Conservation (phyloP, 2,113 vertebrate genomes). For the Ploceus nigricollis region DNA sequence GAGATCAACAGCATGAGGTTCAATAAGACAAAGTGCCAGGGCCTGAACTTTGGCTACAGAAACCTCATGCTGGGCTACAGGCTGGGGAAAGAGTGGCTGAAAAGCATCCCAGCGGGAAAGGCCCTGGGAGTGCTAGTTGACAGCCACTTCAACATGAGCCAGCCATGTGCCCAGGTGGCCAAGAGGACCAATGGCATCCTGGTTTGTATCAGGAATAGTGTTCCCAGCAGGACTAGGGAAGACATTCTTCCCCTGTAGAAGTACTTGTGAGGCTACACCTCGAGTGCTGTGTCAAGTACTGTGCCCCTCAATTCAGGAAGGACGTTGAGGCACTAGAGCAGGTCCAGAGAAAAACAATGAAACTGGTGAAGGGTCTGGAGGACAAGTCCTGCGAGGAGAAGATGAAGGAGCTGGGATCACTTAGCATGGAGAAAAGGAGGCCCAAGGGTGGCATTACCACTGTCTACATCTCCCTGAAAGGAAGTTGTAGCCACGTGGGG, state of each 20-base stretch:
- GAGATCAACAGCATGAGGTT: background rate
- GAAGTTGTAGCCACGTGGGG: background rate
- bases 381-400: background rate
- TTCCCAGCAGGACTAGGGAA: background rate
- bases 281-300: fast-evolving
- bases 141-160: background rate
- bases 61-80: background rate
- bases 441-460: background rate
- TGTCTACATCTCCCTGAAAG: background rate
- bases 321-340: background rate
- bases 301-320: background rate
- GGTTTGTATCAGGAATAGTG: background rate
- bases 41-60: background rate
- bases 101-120: fast-evolving
- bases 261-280: background rate
- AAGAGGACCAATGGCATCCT: background rate
- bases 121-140: background rate
- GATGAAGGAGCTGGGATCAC: background rate
- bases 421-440: background rate
- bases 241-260: background rate
- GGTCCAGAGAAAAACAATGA: background rate
- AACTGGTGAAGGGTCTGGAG: background rate
- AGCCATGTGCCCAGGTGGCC: background rate
- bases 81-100: background rate
- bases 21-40: background rate